Evolutionary conservation across 2,888 invertebrate genomes (phyloP), one percentile per base, ranked within the genome.

Genomic region (Chouioia cunea): DNA sequence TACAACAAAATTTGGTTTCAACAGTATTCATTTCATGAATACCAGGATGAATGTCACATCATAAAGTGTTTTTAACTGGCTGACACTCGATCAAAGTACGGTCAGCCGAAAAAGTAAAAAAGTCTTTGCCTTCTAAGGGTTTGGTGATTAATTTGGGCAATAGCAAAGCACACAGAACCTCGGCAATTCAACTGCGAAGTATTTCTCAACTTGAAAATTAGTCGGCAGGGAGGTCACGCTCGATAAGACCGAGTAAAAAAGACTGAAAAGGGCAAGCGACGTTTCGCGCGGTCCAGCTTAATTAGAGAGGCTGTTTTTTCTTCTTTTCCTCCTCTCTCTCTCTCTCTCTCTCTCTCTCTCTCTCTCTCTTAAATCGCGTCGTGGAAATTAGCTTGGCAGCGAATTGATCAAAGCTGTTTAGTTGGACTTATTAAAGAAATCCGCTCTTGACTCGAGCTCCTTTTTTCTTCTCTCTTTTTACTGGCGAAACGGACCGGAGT

Each of bases 321-420:
- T 76, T 79, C 79, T 76, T 75, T 80, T 80, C 81, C 80, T 83
- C 82, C 82, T 83, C 83, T 83, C 80, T 79, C 79, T 79, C 78
- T 79, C 80, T 81, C 78, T 79, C 78, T 80, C 75, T 14, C 43
- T 50, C 18, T 77, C 77, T 76, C 79, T 77, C 78, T 64, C 66
- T 65, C 77, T 77, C 76, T 76, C 77, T 74, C 74, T 69, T 70
- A 63, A 64, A 74, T 66, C 50, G 64, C 52, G 14, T 15, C 18
- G 22, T 47, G 68, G 58, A 56, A 74, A 71, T 77, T 79, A 75
- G 76, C 80, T 78, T 73, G 76, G 77, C 75, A 36, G 36, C 77
- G 78, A 81, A 80, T 80, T 81, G 81, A 81, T 84, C 82, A 83
- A 83, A 83, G 83, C 83, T 81, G 82, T 83, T 83, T 81, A 82